Percentiles rank a stretch among this genome's conserved stretches.
phyloP scores from a whole-genome alignment of 2,888 invertebrate genomes.

The Nasonia oneida region DNA sequence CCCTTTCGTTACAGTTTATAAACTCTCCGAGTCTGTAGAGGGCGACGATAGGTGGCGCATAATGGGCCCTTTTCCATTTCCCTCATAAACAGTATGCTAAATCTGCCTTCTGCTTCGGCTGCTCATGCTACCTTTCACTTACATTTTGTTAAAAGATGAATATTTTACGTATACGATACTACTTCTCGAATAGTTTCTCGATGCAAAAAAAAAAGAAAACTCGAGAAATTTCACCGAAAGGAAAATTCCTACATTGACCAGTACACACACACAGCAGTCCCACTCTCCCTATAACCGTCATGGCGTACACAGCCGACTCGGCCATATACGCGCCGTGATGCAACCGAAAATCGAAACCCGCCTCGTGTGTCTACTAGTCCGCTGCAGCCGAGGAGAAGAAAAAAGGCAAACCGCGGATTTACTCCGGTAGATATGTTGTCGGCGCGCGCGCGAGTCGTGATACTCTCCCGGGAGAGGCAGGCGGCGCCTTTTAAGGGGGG shows the following conservation, averaged over 20 bases:
- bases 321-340: slow-evolving; percentile 53
- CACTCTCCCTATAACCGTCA: not conserved
- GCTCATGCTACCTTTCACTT: no score
- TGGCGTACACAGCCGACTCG: not conserved
- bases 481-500: slow-evolving; percentile 38
- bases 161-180: no score
- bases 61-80: no score
- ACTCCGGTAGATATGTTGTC: not conserved
- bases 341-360: slow-evolving; percentile 51
- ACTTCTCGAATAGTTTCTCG: no score
- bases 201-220: no score
- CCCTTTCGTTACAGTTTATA: no score
- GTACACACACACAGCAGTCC: slow-evolving; percentile 16
- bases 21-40: no score
- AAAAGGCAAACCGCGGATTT: slow-evolving; percentile 19
- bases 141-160: no score
- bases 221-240: not conserved
- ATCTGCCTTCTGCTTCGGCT: no score
- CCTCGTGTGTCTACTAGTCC: not conserved
- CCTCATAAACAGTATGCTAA: no score
- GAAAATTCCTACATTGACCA: not conserved
- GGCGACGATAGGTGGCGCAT: no score
- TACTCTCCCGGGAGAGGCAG: slow-evolving; percentile 34
- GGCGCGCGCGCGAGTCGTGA: not conserved
- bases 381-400: not conserved